Evolutionary conservation across 2,888 invertebrate species (phyloP), one percentile per base, ranked within the genome.

Genomic region (Trypoxylon attenuatum): DNA sequence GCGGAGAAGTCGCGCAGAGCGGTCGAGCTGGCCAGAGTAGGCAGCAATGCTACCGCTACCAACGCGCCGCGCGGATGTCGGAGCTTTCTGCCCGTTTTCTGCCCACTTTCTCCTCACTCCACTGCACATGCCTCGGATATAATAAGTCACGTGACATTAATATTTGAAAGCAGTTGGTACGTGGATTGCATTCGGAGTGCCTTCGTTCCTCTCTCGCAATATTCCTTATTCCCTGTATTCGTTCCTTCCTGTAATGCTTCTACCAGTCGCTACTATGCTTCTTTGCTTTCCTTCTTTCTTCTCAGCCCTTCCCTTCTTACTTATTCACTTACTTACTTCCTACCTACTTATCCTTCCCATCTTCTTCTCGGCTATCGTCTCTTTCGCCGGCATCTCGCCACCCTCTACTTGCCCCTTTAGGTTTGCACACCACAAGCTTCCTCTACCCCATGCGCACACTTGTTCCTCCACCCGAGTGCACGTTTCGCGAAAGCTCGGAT

Each of bases 81-180:
- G 65, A 75, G 72, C 75, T 71, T 70, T 43, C 69, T n/a, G n/a
- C n/a, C n/a, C n/a, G n/a, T n/a, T n/a, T n/a, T n/a, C n/a, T n/a
- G n/a, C n/a, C n/a, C n/a, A n/a, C n/a, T n/a, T n/a, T n/a, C n/a
- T n/a, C n/a, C 82, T 81, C 84, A 78, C 83, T 81, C 82, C 81
- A 80, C 82, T 77, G 82, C 80, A 79, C 83, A 81, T 78, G 81
- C 82, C 82, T 83, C 71, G 80, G 84, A 84, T 84, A 85, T 86
- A 86, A 87, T 87, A 87, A 87, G 87, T 87, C 86, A 87, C 84
- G 84, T 86, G 87, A 87, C 86, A 86, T 87, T 87, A 87, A 87
- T 87, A 87, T 87, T 87, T 85, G 85, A 85, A 86, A 85, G 84
- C 84, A 85, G 83, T 85, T 79, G 83, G 85, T 86, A 86, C 85